Percentiles rank a stretch among this genome's conserved stretches.
These are phyloP conservation scores for Pempheris klunzingeri DNA, from an alignment of 2,797 vertebrate genomes.

Conservation along the genomic window DNA sequence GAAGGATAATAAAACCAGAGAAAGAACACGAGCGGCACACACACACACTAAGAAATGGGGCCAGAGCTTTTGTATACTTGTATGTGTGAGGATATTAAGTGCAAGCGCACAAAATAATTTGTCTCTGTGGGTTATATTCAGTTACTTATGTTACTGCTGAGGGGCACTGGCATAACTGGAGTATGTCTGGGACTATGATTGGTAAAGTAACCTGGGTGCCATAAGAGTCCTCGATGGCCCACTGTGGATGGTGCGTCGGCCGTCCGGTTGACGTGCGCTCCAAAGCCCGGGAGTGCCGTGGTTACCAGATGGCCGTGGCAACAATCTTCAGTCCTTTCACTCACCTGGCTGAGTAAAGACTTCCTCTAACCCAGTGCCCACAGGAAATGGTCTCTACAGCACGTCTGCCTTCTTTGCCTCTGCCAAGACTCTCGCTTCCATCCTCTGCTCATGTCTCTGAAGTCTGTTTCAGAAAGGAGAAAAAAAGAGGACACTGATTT, in stretches of 20 bases:
- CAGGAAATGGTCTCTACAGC: conserved; percentile 68
- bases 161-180: conserved; percentile 8
- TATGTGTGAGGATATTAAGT: conserved; percentile 22
- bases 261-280: conserved; percentile 40
- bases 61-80: neutral
- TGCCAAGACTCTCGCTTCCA: conserved; percentile 64
- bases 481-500: conserved; percentile 58
- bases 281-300: conserved; percentile 41
- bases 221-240: conserved; percentile 33
- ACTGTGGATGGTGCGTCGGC: conserved; percentile 47
- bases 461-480: conserved; percentile 57
- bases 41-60: neutral
- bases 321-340: conserved; percentile 56
- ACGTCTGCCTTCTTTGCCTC: conserved; percentile 55
- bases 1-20: conserved; percentile 2
- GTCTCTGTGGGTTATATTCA: conserved; percentile 27
- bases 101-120: conserved; percentile 34
- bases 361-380: conserved; percentile 64
- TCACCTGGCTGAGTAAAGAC: conserved; percentile 75
- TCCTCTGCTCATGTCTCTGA: conserved; percentile 50
- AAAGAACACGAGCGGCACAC: neutral
- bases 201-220: conserved; percentile 55
- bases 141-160: conserved; percentile 28
- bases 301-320: conserved; percentile 70
- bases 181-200: conserved; percentile 48